phyloP scores from a whole-genome alignment of 2,797 vertebrate genomes.

The Choloepus didactylus region DNA sequence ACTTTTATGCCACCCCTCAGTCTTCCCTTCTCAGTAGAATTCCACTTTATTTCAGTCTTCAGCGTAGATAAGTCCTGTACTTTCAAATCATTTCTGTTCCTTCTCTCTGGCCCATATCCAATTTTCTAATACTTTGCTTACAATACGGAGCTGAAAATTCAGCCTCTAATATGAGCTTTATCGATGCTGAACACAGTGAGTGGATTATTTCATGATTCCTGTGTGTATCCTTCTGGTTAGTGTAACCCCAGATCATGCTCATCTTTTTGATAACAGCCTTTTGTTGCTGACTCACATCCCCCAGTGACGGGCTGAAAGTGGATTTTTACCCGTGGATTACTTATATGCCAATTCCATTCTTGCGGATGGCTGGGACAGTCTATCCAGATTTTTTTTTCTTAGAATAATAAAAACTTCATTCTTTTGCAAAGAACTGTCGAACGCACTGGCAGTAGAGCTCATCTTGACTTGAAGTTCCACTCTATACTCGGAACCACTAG shows the following conservation, averaged over 20 bases:
- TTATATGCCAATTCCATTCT: slow-evolving; percentile 4
- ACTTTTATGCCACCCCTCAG: neutral
- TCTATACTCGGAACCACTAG: slow-evolving; percentile 49
- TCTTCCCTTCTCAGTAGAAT: neutral
- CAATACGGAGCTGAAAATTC: slow-evolving; percentile 71
- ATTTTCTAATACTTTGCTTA: slow-evolving; percentile 54
- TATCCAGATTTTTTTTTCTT: neutral
- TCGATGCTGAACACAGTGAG: slow-evolving; percentile 16
- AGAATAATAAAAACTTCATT: slow-evolving; percentile 37
- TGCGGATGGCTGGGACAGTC: neutral
- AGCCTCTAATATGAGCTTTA: slow-evolving; percentile 52
- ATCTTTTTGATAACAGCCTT: slow-evolving; percentile 16
- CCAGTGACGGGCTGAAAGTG: slow-evolving; percentile 47
- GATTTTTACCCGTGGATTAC: slow-evolving; percentile 57
- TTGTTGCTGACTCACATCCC: slow-evolving; percentile 24
- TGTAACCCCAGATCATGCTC: neutral
- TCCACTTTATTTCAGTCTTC: neutral
- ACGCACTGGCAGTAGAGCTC: neutral
- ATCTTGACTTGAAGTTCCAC: neutral
- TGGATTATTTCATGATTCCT: slow-evolving; percentile 42
- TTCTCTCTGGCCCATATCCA: slow-evolving; percentile 54
- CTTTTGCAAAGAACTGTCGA: slow-evolving; percentile 44
- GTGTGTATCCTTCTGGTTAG: neutral
- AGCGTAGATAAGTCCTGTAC: neutral
- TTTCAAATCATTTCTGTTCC: slow-evolving; percentile 32